phyloP scores from a whole-genome alignment of 2,797 vertebrate species.

The Crypturellus tataupa region DNA sequence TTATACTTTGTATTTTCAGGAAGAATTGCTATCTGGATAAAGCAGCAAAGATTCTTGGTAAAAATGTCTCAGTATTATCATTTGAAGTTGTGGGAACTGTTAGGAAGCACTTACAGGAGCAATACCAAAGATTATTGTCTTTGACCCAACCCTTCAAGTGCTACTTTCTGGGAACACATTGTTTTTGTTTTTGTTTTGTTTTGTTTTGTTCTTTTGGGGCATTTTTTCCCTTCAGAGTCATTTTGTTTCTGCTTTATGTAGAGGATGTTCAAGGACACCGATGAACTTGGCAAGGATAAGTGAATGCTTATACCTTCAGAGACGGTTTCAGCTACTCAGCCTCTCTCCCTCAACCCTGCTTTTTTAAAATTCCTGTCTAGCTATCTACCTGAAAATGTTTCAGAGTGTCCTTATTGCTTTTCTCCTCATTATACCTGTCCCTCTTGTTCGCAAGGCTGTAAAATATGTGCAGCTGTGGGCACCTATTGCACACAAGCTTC shows the following conservation, averaged over 20 bases:
- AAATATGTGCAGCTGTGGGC: fast-evolving
- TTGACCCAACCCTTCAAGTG: neutral
- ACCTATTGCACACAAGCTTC: neutral
- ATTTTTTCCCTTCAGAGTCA: neutral
- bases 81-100: neutral
- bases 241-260: neutral
- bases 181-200: neutral
- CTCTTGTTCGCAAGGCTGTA: neutral
- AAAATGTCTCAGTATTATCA: neutral
- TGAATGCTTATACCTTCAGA: neutral
- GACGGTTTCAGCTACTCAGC: neutral
- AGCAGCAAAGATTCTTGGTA: neutral
- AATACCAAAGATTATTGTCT: neutral
- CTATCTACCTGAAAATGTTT: neutral
- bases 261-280: neutral
- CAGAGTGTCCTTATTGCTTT: neutral
- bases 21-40: neutral
- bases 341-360: neutral
- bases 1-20: neutral
- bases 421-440: neutral
- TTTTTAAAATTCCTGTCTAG: neutral
- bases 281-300: neutral
- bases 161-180: neutral
- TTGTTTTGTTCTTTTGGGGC: too few relatives aligned
- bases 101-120: neutral